Evolutionary conservation across 2,888 invertebrate genomes (phyloP), one percentile per base, ranked within the genome.

Genomic region (Gerris lacustris): DNA sequence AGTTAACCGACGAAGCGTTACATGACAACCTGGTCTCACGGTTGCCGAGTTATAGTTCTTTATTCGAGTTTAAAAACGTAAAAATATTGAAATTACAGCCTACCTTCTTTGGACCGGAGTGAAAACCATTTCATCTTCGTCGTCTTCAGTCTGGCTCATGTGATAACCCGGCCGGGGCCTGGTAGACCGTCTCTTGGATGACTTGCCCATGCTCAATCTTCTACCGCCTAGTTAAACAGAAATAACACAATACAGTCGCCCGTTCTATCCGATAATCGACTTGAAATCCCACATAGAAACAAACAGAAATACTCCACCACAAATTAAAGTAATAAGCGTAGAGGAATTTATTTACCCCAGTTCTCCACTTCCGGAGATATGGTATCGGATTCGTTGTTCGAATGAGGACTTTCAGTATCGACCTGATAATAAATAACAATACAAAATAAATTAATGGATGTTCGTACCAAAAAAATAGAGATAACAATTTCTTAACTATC

Each of bases 71-170:
- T 31, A 31, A 31, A 31, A 31, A 4, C 4, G 31, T 31, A 31
- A 31, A 31, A 4, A 31, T 31, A 31, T 31, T 31, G 31, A 31
- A 1, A 31, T 31, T 31, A 31, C 31, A 4, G 1, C 55, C 15
- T 55, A 55, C 55, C 15, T 9, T 15, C 55, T 55, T 15, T 55
- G 55, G 4, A 44, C 47, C 11, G 68, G 67, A 11, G 68, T 62
- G 62, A 69, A 70, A 43, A 70, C 67, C 17, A 66, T 47, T 18
- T 72, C 69, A 31, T 73, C 73, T 45, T 69, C 73, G 45, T 73
- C 73, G 47, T 73, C 73, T 17, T 73, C 71, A 43, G 69, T 67
- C 31, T 73, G 72, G 63, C 71, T 73, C 45, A 69, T 18, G 4
- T 67, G 67, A 66, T 71, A 55, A 11, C 15, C 11, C 9, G 55